phyloP scores from a whole-genome alignment of 2,113 vertebrate species.

The rat (Rattus norvegicus) region GRCr8 NC_086019.1:128514001-128514500 shows the following conservation, averaged over 20 bases:
- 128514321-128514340: not conserved
- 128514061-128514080: not conserved
- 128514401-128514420: not conserved
- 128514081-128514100: not conserved
- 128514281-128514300: not conserved
- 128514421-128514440: not conserved
- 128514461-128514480: not conserved
- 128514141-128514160: constrained; percentile 44
- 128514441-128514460: not conserved
- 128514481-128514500: too few relatives aligned
- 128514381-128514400: not conserved
- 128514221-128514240: constrained; percentile 49
- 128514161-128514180: constrained; percentile 20
- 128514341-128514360: constrained; percentile 9
- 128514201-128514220: constrained; percentile 33
- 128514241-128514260: constrained; percentile 40
- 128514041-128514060: not conserved
- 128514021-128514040: not conserved
- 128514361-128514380: not conserved
- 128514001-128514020: constrained; percentile 13
- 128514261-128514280: constrained; percentile 1
- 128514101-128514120: not conserved
- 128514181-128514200: constrained; percentile 36
- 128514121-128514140: constrained; percentile 21
- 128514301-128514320: not conserved